Conservation (phyloP, 35 echinoderm and acorn worm species). For the Acanthaster planci region DNA sequence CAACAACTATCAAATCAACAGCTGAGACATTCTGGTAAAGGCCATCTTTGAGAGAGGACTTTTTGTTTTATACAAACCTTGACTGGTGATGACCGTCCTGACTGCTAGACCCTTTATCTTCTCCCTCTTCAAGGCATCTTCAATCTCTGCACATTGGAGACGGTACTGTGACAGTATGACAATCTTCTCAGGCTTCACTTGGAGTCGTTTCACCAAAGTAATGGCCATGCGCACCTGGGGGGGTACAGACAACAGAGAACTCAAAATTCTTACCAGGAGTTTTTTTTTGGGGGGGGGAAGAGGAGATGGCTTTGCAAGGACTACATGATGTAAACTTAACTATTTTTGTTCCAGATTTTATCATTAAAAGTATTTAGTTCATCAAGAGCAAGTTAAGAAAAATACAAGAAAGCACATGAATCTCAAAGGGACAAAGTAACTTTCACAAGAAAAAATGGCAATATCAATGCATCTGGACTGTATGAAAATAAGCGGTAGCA, state of each 20-base stretch:
- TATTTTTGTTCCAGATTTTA: no score
- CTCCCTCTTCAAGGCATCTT: constrained; percentile 23
- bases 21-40: background rate
- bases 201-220: background rate
- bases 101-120: constrained; percentile 39
- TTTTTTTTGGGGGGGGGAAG: no score
- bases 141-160: constrained; percentile 64
- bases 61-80: constrained; percentile 63
- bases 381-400: no score
- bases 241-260: background rate
- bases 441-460: no score
- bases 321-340: no score
- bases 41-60: background rate
- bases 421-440: no score
- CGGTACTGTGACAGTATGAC: constrained; percentile 77
- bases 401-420: no score
- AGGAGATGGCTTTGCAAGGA: no score
- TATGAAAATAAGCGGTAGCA: no score
- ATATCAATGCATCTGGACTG: no score
- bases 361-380: no score
- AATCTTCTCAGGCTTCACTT: constrained; percentile 42
- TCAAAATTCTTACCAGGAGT: no score
- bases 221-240: constrained; percentile 30
- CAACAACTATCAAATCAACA: background rate
- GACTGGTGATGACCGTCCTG: constrained; percentile 66